Evolutionary conservation across 2,113 vertebrate genomes (phyloP), one percentile per base, ranked within the genome.

Genomic region (Macquaria australasica): DNA sequence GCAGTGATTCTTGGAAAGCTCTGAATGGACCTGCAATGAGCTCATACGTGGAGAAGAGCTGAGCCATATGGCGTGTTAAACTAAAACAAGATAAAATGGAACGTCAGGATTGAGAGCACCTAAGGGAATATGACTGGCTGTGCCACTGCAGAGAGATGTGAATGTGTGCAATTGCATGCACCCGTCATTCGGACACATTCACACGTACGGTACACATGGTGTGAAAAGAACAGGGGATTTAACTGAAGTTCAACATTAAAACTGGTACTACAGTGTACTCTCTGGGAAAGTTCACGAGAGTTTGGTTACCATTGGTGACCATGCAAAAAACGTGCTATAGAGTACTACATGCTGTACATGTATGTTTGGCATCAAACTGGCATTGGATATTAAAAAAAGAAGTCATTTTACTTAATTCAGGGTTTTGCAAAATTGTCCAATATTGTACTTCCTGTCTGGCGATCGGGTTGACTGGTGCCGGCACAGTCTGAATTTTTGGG

Each of bases 61-160:
- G 59, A 87, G 74, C 85, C 90, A 92, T 82, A 91, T 91, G 92
- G 70, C 62, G 66, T 80, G n/a, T 81, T 86, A 68, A 74, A 80
- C 43, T 79, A 39, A 83, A 75, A 60, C 66, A 66, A 79, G 58
- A 73, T 48, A 62, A 62, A 67, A 87, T 84, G 67, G 72, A 89
- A 86, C 59, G 28, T 39, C 45, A 45, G 77, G 28, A 63, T 63
- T 72, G 59, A 73, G 66, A 72, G 63, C 37, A 28, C 66, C 59
- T 23, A 23, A 2, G 20, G 62, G 66, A 79, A 31, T 9, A 23
- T n/a, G 31, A 66, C 9, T 39, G 45, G 14, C 70, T 58, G 73
- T 84, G 56, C 70, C 69, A 66, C 71, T 78, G 45, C 74, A 75
- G 50, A 64, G 37, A 37, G 12, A 73, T 39, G 53, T 56, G 45